Conservation (phyloP, 2,888 invertebrate species). For the Drosophila kanekoi region DNA sequence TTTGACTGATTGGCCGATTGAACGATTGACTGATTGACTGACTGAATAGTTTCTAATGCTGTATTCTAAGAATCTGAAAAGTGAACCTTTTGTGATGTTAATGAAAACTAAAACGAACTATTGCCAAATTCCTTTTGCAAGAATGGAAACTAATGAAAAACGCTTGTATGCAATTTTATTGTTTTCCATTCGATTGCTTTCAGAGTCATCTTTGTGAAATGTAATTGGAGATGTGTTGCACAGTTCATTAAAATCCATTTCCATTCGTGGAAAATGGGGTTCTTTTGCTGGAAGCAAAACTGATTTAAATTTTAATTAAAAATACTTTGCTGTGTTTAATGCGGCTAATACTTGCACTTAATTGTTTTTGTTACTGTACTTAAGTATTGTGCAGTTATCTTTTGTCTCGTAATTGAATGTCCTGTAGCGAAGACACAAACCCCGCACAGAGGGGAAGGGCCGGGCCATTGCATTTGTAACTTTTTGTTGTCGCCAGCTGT, state of each 20-base stretch:
- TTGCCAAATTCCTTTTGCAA: no score
- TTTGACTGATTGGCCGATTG: not conserved
- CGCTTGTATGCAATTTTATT: no score
- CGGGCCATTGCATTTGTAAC: slow-evolving; percentile 19
- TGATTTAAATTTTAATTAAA: not conserved
- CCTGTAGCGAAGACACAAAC: slow-evolving; percentile 23
- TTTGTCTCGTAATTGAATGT: slow-evolving; percentile 18
- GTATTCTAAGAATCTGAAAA: no score
- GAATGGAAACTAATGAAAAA: no score
- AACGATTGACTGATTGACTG: not conserved
- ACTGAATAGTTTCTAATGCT: not conserved
- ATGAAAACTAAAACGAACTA: no score
- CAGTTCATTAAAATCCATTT: no score
- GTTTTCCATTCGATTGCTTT: no score
- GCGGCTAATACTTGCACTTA: not conserved
- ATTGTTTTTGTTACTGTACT: not conserved
- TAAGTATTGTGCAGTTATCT: slow-evolving; percentile 2
- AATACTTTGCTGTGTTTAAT: not conserved
- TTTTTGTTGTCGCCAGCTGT: slow-evolving; percentile 19
- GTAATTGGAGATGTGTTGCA: no score
- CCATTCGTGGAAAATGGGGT: no score
- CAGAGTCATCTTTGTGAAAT: no score
- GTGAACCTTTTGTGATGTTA: no score
- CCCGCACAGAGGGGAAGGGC: slow-evolving; percentile 13
- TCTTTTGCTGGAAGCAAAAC: no score